Evolutionary conservation across 2,888 invertebrate species (phyloP).

Genomic region (Agrotis segetum): DNA sequence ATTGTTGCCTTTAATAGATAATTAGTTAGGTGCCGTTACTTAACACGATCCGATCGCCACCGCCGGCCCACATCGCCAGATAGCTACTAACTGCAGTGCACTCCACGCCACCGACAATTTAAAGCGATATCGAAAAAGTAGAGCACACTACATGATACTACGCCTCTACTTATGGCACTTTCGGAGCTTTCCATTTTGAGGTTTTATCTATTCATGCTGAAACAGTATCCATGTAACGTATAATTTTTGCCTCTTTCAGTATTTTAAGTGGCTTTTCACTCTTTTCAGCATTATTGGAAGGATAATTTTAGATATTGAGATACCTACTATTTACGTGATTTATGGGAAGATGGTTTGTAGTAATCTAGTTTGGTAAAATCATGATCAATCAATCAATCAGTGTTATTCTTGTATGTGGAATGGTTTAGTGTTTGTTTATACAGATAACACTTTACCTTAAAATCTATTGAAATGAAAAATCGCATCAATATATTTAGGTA

Average conservation of each 20-base stretch:
- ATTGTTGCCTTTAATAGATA: slow-evolving; percentile 89
- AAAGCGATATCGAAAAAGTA: slow-evolving; percentile 71
- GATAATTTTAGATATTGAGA: neutral
- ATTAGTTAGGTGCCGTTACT: slow-evolving; percentile 89
- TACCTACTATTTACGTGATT: neutral
- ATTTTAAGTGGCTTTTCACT: neutral
- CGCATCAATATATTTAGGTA: too few species aligned
- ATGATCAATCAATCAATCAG: too few species aligned
- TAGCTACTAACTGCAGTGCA: slow-evolving; percentile 75
- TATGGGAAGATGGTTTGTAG: neutral
- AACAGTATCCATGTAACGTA: neutral
- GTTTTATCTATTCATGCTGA: slow-evolving; percentile 9
- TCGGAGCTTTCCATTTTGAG: slow-evolving; percentile 12
- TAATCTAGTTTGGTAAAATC: neutral
- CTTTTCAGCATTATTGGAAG: neutral
- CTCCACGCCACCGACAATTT: slow-evolving; percentile 67
- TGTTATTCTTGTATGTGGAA: too few species aligned
- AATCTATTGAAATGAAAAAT: too few species aligned
- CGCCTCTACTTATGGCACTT: slow-evolving; percentile 36
- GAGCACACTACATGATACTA: slow-evolving; percentile 68
- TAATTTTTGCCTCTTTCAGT: neutral
- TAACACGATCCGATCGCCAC: slow-evolving; percentile 83
- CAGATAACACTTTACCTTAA: too few species aligned
- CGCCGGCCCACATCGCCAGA: slow-evolving; percentile 78
- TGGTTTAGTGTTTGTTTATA: too few species aligned